These are phyloP conservation scores for Ciconia nigra DNA, from an alignment of 2,797 vertebrate genomes.

Conservation along the genomic window DNA sequence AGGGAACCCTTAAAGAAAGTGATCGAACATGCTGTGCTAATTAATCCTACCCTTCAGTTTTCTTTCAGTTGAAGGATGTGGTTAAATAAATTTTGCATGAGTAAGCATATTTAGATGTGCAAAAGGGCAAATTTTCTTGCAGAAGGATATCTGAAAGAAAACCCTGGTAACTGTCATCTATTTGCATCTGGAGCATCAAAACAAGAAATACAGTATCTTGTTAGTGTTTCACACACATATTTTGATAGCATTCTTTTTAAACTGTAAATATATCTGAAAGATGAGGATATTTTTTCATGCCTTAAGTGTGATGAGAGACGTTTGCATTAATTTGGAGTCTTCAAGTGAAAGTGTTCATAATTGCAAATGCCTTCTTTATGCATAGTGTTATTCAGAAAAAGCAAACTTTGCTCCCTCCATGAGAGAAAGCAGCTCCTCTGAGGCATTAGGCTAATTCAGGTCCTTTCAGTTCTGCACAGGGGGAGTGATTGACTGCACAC, in stretches of 20 bases:
- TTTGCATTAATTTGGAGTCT: not conserved
- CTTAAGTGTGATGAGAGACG: not conserved
- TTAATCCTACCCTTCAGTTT: slow-evolving; percentile 75
- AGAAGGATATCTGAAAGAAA: slow-evolving; percentile 11
- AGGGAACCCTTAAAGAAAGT: slow-evolving; percentile 72
- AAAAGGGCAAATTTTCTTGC: slow-evolving; percentile 45
- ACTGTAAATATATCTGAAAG: slow-evolving; percentile 5
- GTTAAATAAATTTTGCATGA: slow-evolving; percentile 79
- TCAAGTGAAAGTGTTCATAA: not conserved
- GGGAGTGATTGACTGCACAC: not conserved
- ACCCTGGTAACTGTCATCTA: not conserved
- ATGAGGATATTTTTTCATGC: not conserved
- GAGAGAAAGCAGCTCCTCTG: not conserved
- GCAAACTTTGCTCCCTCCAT: not conserved
- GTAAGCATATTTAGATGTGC: slow-evolving; percentile 69
- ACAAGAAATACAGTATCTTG: not conserved
- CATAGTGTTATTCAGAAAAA: not conserved
- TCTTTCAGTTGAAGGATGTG: slow-evolving; percentile 60
- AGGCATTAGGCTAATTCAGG: not conserved
- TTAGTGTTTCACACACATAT: not conserved
- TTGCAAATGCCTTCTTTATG: not conserved
- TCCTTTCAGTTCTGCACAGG: not conserved
- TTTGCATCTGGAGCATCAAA: not conserved
- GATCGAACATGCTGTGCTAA: slow-evolving; percentile 78
- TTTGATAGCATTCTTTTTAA: not conserved